Evolutionary conservation across 1,140 invertebrate species (phyloP).

Genomic region (Habropoda laboriosa): DNA sequence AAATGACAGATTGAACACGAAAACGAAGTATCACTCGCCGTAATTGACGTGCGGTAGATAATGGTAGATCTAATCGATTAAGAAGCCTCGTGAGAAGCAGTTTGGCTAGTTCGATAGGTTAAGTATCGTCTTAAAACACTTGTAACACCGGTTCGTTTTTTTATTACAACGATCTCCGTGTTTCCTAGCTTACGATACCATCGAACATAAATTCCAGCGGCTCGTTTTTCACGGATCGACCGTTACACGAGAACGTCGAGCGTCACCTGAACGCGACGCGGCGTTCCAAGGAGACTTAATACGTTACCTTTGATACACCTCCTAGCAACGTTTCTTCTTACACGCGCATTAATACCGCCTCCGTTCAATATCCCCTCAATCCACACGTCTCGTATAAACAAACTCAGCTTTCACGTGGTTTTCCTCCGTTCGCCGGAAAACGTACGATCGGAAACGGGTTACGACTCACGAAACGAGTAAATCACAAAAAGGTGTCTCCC

Average conservation of each 20-base stretch:
- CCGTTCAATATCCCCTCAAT: background rate
- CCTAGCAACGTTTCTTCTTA: background rate
- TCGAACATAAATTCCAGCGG: constrained; percentile 2
- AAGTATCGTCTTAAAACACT: too few species aligned
- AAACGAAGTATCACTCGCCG: too few species aligned
- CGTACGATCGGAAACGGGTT: background rate
- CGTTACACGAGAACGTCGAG: constrained; percentile 5
- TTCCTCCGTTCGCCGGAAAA: background rate
- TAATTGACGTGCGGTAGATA: too few species aligned
- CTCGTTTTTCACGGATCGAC: constrained; percentile 27
- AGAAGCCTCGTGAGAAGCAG: too few species aligned
- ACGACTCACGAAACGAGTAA: background rate
- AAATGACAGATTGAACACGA: too few species aligned
- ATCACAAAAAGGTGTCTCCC: background rate
- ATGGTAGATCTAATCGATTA: too few species aligned
- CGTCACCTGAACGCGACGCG: constrained; percentile 14
- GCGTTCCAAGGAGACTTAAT: background rate
- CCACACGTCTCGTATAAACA: too few species aligned
- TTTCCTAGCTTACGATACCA: background rate
- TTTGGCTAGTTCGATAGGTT: too few species aligned
- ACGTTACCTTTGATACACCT: background rate
- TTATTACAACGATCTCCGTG: background rate
- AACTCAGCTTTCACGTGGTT: background rate
- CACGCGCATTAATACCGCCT: background rate
- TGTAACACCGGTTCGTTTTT: too few species aligned